A percentile compares a stretch with the other conserved stretches of the same genome.
Conservation (phyloP, 2,113 vertebrate species). For the Pseudopipra pipra region DNA sequence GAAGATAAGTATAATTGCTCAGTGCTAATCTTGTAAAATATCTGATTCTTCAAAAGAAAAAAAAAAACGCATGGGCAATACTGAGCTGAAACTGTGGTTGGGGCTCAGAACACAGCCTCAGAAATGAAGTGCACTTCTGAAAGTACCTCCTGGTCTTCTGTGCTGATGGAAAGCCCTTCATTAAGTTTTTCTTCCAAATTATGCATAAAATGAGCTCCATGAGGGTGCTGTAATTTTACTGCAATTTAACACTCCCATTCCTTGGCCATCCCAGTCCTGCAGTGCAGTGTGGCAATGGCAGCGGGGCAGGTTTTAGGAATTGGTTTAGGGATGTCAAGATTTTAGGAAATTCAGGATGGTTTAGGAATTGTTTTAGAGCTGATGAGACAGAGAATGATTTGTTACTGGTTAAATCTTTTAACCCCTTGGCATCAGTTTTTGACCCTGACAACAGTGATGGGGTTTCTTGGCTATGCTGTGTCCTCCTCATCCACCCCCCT, state of each 20-base stretch:
- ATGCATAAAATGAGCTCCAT: not conserved
- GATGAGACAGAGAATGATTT: not conserved
- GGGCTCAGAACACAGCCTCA: not conserved
- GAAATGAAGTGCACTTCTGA: not conserved
- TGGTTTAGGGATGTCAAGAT: not conserved
- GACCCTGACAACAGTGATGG: not conserved
- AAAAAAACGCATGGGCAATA: not conserved
- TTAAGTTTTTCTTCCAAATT: not conserved
- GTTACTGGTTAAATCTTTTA: not conserved
- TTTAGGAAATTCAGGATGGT: not conserved
- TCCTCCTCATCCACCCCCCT: not conserved
- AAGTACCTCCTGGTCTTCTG: not conserved
- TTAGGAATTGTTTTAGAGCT: not conserved
- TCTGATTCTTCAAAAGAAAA: not conserved
- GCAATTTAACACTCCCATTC: not conserved
- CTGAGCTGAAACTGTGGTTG: not conserved
- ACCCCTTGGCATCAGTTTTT: not conserved
- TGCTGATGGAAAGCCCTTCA: not conserved
- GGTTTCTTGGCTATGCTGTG: not conserved
- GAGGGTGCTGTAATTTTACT: not conserved
- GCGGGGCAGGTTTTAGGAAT: not conserved
- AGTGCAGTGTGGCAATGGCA: not conserved
- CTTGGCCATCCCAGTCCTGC: rapidly evolving
- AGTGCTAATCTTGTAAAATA: not conserved
- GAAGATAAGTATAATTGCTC: not conserved